A percentile compares a stretch with the other conserved stretches of the same genome.
Evolutionary conservation across 1,140 invertebrate genomes (phyloP).

Genomic region (Octopus bimaculoides): DNA sequence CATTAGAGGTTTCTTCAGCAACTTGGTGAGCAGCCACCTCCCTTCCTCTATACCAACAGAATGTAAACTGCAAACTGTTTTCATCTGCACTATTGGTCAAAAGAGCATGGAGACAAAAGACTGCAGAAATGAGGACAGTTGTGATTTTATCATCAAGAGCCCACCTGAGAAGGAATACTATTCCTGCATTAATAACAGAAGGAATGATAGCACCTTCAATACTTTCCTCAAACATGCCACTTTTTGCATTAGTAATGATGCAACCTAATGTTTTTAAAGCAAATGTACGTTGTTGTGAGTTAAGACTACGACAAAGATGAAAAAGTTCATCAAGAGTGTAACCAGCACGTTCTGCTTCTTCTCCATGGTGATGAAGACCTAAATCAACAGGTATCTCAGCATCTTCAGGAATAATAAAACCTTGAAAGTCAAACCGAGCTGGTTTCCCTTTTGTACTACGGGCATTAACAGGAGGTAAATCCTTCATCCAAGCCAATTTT

Average conservation of each 20-base stretch:
- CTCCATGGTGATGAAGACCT: constrained; percentile 85
- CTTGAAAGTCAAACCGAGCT: constrained; percentile 54
- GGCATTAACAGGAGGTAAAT: constrained; percentile 42
- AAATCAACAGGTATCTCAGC: constrained; percentile 65
- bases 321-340: constrained; percentile 85
- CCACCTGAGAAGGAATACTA: constrained; percentile 79
- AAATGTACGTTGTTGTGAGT: constrained; percentile 74
- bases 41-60: constrained; percentile 66
- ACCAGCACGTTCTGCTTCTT: constrained; percentile 79
- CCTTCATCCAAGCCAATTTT: constrained; percentile 80
- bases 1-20: constrained; percentile 26
- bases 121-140: constrained; percentile 69
- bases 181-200: constrained; percentile 62
- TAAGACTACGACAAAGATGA: constrained; percentile 69
- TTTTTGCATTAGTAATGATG: constrained; percentile 69
- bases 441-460: constrained; percentile 35
- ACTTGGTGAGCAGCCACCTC: constrained; percentile 63
- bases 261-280: constrained; percentile 76
- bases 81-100: constrained; percentile 77
- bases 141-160: constrained; percentile 80
- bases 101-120: constrained; percentile 72
- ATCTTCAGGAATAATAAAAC: constrained; percentile 41
- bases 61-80: constrained; percentile 65
- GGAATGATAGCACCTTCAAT: constrained; percentile 54
- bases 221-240: constrained; percentile 62